These are phyloP conservation scores for Atrichornis clamosus DNA, from an alignment of 2,113 vertebrate species.

Conservation along the genomic window DNA sequence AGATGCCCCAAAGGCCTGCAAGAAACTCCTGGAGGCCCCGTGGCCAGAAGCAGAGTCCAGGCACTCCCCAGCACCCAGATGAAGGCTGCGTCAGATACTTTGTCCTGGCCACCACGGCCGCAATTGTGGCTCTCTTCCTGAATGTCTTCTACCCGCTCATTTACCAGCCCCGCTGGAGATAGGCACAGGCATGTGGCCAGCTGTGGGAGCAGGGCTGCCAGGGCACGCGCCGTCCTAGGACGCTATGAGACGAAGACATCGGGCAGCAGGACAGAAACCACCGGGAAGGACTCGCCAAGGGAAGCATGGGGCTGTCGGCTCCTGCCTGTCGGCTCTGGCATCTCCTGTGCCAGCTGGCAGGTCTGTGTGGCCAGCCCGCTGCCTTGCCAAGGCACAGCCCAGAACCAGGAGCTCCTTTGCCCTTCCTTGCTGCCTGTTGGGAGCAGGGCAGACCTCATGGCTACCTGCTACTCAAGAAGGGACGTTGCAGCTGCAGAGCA, in stretches of 20 bases:
- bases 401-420: not conserved
- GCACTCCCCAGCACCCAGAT: conserved; percentile 77
- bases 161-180: conserved; percentile 80
- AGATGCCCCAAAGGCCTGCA: conserved; percentile 63
- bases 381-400: not conserved
- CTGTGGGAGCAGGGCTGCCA: not conserved
- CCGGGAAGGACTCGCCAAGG: not conserved
- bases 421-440: not conserved
- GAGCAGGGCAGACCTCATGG: not conserved
- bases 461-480: not conserved
- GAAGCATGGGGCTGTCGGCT: not conserved
- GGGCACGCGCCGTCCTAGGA: not conserved
- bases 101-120: conserved; percentile 87
- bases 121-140: conserved; percentile 87
- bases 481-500: accelerated
- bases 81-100: conserved; percentile 89
- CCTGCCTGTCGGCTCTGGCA: conserved; percentile 36
- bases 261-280: not conserved
- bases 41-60: conserved; percentile 65
- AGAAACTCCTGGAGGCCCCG: conserved; percentile 69
- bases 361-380: not conserved
- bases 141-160: conserved; percentile 90
- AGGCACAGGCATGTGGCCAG: not conserved
- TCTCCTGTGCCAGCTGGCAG: conserved; percentile 33
- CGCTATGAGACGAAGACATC: not conserved